Percentiles rank a stretch among this genome's conserved stretches.
These are phyloP conservation scores for Drosophila subquinaria DNA, from an alignment of 2,888 invertebrate genomes.

Conservation along the genomic window DNA sequence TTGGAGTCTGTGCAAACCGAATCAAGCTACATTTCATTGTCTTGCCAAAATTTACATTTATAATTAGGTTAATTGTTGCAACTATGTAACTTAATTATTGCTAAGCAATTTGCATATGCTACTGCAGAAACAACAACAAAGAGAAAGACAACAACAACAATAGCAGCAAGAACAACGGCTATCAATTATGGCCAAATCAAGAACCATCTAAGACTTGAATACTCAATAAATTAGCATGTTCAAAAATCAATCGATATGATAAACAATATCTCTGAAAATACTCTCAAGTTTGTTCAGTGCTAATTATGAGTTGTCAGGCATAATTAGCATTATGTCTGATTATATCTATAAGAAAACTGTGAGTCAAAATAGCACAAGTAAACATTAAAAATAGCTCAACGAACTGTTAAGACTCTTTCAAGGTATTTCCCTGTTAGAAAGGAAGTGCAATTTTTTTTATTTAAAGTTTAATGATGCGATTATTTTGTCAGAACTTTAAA, in stretches of 20 bases:
- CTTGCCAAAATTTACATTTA: slow-evolving; percentile 71
- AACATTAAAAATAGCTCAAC: background rate
- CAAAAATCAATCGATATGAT: slow-evolving; percentile 44
- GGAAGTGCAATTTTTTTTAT: background rate
- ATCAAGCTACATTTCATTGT: slow-evolving; percentile 56
- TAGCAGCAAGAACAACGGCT: slow-evolving; percentile 19
- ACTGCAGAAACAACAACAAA: slow-evolving; percentile 1
- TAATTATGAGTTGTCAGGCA: slow-evolving; percentile 30
- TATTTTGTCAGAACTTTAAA: background rate
- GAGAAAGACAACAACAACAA: slow-evolving; percentile 5
- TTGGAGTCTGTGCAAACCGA: slow-evolving; percentile 10
- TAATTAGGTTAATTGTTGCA: slow-evolving; percentile 76
- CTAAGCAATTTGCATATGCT: slow-evolving; percentile 69
- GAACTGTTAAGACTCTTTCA: slow-evolving; percentile 11
- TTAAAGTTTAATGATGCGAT: background rate
- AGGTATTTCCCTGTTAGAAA: slow-evolving; percentile 4
- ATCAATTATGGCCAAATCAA: slow-evolving; percentile 63
- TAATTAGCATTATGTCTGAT: slow-evolving; percentile 26
- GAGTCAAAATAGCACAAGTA: slow-evolving; percentile 1
- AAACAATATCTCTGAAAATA: slow-evolving; percentile 46
- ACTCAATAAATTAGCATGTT: slow-evolving; percentile 28
- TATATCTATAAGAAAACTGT: slow-evolving; percentile 8
- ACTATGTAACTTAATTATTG: slow-evolving; percentile 68
- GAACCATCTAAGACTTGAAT: slow-evolving; percentile 24
- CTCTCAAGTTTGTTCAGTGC: slow-evolving; percentile 24